Evolutionary conservation across 2,797 vertebrate genomes (phyloP).

Genomic region (Acridotheres tristis): DNA sequence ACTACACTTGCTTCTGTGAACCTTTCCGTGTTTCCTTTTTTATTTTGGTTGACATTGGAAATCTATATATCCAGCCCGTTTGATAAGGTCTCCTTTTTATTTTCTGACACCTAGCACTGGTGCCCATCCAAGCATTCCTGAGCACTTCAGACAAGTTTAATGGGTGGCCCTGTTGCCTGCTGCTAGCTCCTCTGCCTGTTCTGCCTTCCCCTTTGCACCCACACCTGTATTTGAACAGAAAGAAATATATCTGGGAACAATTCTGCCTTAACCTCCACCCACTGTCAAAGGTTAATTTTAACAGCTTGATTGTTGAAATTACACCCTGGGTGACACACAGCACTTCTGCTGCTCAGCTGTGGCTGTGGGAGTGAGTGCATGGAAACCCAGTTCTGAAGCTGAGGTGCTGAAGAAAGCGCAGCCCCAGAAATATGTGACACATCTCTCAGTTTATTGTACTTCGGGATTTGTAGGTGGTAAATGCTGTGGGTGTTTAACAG

Average conservation of each 20-base stretch:
- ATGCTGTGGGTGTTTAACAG: slow-evolving; percentile 34
- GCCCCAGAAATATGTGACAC: background rate
- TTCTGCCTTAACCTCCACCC: background rate
- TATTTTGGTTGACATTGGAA: background rate
- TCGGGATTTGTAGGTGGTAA: slow-evolving; percentile 43
- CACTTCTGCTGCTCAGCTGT: background rate
- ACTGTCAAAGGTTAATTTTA: slow-evolving; percentile 19
- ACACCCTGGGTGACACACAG: background rate
- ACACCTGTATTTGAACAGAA: background rate
- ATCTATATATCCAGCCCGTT: background rate
- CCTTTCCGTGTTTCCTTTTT: background rate
- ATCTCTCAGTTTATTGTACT: background rate
- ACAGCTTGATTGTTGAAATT: background rate
- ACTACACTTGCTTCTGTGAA: background rate
- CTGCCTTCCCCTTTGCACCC: background rate
- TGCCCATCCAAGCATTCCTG: background rate
- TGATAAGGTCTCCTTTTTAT: background rate
- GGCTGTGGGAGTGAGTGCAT: background rate
- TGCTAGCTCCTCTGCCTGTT: background rate
- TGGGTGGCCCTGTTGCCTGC: background rate
- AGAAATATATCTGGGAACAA: background rate
- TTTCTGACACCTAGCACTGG: background rate
- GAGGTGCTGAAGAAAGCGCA: background rate
- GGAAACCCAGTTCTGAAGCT: background rate
- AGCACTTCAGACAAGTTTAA: background rate